A percentile compares a stretch with the other conserved stretches of the same genome.
These are phyloP conservation scores for Halictus rubicundus DNA, from an alignment of 1,140 invertebrate species.

Conservation along the genomic window DNA sequence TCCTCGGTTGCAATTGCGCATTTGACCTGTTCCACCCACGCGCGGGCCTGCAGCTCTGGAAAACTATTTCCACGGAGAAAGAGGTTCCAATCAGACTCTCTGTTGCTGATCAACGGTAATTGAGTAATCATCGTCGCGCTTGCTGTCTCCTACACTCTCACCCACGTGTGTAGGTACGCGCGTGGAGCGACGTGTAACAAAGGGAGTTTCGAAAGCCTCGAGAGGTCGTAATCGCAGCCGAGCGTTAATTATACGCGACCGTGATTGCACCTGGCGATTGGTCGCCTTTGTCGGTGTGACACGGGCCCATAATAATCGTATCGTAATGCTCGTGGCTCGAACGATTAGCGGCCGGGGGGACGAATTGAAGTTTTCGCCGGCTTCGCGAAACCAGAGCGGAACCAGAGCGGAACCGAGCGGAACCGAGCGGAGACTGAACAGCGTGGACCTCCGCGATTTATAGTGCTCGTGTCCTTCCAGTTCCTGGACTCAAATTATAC, in stretches of 20 bases:
- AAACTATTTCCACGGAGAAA: conserved; percentile 32
- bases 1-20: conserved; percentile 9
- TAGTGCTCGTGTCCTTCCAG: conserved; percentile 26
- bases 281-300: conserved; percentile 36
- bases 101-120: conserved; percentile 33
- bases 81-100: conserved; percentile 20
- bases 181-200: background rate
- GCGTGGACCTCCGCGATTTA: conserved; percentile 33
- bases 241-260: conserved; percentile 53
- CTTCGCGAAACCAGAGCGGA: conserved; percentile 52
- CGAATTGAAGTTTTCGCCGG: conserved; percentile 50
- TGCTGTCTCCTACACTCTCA: conserved; percentile 19
- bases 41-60: background rate
- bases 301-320: conserved; percentile 37
- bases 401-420: conserved; percentile 61
- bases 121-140: conserved; percentile 34
- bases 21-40: conserved; percentile 39
- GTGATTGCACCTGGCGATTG: conserved; percentile 33
- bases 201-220: conserved; percentile 28
- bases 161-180: background rate
- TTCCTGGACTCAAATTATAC: conserved; percentile 13
- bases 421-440: conserved; percentile 35
- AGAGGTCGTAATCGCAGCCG: conserved; percentile 48
- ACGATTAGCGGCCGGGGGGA: background rate
- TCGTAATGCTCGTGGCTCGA: conserved; percentile 16